A percentile compares a stretch with the other conserved stretches of the same genome.
These are phyloP conservation scores for Imbricaverruca yamaguchii DNA, from an alignment of 2,888 invertebrate species.

Conservation along the genomic window DNA sequence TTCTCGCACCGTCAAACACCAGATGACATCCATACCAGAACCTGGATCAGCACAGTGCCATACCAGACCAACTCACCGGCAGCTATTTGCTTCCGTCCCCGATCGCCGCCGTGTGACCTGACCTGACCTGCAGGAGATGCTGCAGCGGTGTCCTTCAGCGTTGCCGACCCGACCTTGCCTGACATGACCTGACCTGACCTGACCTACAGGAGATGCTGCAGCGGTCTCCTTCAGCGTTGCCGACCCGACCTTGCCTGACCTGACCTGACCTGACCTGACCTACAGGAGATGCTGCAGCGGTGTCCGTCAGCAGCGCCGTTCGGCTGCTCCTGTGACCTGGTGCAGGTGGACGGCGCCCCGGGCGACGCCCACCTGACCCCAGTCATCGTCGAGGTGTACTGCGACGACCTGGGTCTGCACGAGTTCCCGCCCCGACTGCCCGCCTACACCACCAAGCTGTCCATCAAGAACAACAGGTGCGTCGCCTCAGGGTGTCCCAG, in stretches of 20 bases:
- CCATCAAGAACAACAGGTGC: neutral
- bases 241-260: no score
- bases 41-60: no score
- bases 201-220: neutral
- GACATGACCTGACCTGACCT: no score
- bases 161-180: no score
- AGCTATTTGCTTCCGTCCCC: no score
- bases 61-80: no score
- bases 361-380: neutral
- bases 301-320: constrained; percentile 5
- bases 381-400: neutral
- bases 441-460: neutral
- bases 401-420: neutral
- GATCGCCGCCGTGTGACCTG: no score
- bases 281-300: neutral
- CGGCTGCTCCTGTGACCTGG: constrained; percentile 14
- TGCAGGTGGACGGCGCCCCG: neutral
- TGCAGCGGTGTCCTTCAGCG: no score
- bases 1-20: no score
- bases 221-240: neutral
- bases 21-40: no score
- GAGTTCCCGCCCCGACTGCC: neutral
- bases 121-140: no score
- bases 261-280: no score
- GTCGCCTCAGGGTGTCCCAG: neutral